Percentiles rank a stretch among this genome's conserved stretches.
Evolutionary conservation across 2,888 invertebrate species (phyloP).

Genomic region (Sialis lutaria): DNA sequence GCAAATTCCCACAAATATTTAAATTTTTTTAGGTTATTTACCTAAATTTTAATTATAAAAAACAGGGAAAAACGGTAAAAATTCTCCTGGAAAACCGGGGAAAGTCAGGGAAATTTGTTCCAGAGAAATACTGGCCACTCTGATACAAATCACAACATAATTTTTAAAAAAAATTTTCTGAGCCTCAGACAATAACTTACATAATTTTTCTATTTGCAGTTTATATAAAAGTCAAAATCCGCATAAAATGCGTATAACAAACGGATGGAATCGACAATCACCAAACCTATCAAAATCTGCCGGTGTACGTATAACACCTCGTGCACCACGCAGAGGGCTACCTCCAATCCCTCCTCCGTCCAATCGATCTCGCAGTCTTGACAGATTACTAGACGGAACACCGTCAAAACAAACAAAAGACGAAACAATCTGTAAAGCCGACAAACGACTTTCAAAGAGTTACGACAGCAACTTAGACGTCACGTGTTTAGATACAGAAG

Average conservation of each 20-base stretch:
- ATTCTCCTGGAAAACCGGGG: too few species aligned
- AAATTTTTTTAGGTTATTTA: too few species aligned
- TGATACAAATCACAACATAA: too few species aligned
- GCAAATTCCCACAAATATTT: too few species aligned
- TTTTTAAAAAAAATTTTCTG: too few species aligned
- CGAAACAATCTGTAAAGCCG: neutral
- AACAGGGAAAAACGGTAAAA: too few species aligned
- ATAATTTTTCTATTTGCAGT: too few species aligned
- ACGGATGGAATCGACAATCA: conserved; percentile 22
- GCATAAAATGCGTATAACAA: conserved; percentile 37
- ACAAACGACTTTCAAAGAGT: conserved; percentile 14
- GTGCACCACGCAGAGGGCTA: conserved; percentile 19
- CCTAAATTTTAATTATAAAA: too few species aligned
- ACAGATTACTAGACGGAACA: conserved; percentile 35
- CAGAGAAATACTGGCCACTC: too few species aligned
- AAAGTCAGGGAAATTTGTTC: too few species aligned
- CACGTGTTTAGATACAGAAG: neutral
- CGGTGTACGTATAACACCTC: conserved; percentile 23
- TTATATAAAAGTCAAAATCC: conserved; percentile 49
- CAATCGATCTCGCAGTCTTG: conserved; percentile 42
- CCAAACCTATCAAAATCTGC: conserved; percentile 20
- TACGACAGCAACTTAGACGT: conserved; percentile 17
- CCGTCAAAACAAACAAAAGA: conserved; percentile 5
- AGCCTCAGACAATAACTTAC: too few species aligned
- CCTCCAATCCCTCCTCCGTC: conserved; percentile 10